Base-by-base conservation (phyloP, 1,140 invertebrate genomes). In the Caerostris darwini region DNA sequence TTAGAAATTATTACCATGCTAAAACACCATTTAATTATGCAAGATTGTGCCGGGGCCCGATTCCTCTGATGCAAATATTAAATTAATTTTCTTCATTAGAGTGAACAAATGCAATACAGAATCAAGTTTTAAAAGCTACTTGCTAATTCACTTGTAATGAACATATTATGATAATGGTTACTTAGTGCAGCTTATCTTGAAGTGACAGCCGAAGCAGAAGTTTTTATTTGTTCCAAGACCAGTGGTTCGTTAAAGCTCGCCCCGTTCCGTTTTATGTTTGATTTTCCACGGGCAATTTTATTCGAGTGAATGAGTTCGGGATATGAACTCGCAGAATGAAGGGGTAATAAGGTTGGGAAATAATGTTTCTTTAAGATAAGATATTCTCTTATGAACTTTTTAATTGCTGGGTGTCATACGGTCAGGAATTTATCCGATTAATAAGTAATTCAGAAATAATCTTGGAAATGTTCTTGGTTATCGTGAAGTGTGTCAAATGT, bases 161-260 rank as follows among this genome's bases (percentile, higher is more conserved):
- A 87, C 85, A 87, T 64, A 87, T 87, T 87, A 87, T 64, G 59
- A 87, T 87, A 87, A 87, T 87, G 85, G 85, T 34, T 87, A 53
- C 85, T 87, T 87, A 64, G 85, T 19, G 8, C n/a, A 87, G 85
- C 85, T 83, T 83, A 83, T 83, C 82, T 83, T 17, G 17, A 7
- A 58, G 5, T 83, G 82, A 57, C 82, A 83, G 82, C 54, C 82
- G 54, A 34, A n/a, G 82, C 82, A 19, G 82, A 83, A 83, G 57
- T 58, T 83, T 83, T 58, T 57, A 58, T 83, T 77, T 77, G 71
- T 77, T 83, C 56, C 82, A 10, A 14, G 82, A 5, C 71, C 71
- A 77, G 50, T 77, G 71, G 71, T 77, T 77, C 71, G 71, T 77
- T 50, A 77, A 77, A 77, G 71, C 34, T 34, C 61, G 61, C 14